These are phyloP conservation scores for Neoseiulus cucumeris DNA, from an alignment of 1,140 invertebrate species.

Conservation along the genomic window DNA sequence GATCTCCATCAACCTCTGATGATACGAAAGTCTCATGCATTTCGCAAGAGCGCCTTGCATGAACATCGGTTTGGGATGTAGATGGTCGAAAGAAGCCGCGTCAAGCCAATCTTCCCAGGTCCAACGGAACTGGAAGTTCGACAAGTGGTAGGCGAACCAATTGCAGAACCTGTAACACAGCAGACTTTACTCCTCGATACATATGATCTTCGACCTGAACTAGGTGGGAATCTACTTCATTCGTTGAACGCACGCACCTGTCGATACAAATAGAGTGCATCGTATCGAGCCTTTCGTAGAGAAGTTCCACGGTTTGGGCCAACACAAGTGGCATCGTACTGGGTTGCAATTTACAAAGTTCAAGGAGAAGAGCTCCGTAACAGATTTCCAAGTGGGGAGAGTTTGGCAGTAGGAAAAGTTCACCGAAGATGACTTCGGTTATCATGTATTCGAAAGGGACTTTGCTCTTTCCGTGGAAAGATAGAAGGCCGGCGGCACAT, in stretches of 20 bases:
- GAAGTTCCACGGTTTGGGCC: constrained; percentile 88
- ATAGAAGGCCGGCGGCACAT: constrained; percentile 32
- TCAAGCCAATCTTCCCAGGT: constrained; percentile 90
- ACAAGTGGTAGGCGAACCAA: constrained; percentile 97
- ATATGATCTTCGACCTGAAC: no score
- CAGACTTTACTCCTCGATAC: no score
- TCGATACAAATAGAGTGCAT: constrained; percentile 96
- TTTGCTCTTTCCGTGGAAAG: neutral
- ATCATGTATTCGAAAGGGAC: constrained; percentile 96
- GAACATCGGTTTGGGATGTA: constrained; percentile 88
- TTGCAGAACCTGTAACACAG: constrained; percentile 47
- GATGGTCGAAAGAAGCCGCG: constrained; percentile 56
- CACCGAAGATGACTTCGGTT: constrained; percentile 82
- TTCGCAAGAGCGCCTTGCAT: constrained; percentile 77
- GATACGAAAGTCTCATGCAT: constrained; percentile 77
- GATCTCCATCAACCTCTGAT: constrained; percentile 75
- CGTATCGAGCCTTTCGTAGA: constrained; percentile 82
- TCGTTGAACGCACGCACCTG: constrained; percentile 40
- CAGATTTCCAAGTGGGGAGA: constrained; percentile 72
- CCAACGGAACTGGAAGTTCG: constrained; percentile 98
- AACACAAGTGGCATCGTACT: constrained; percentile 89
- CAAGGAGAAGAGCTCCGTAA: constrained; percentile 87
- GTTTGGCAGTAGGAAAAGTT: constrained; percentile 77
- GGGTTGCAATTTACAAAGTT: constrained; percentile 88
- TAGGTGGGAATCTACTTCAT: no score